Evolutionary conservation across 2,888 invertebrate species (phyloP), one percentile per base, ranked within the genome.

Genomic region (Dichetophora obliterata): DNA sequence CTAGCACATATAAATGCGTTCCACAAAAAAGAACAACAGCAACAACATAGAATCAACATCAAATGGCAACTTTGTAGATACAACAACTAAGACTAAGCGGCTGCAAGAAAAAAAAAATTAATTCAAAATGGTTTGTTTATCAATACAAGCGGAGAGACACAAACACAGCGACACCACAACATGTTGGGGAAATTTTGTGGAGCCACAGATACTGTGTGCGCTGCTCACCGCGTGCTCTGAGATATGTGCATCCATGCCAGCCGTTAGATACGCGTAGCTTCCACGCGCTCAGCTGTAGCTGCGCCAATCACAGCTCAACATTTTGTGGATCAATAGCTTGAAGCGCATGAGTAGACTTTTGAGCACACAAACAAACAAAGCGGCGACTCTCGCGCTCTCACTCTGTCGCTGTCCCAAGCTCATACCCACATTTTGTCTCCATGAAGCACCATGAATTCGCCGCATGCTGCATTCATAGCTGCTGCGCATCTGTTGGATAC

Each of bases 61-160:
- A 65, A 65, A 74, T 61, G 9, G 72, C 22, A 72, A 72, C 72
- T 72, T 72, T 48, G 72, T 61, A 72, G 72, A 72, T 61, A 61
- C 72, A 59, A 59, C 27, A 61, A 43, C 48, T 43, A 6, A 24
- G 61, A 43, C 27, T 24, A 16, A 24, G 61, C 61, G 52, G 16
- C 8, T 14, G 43, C 34, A 22, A 16, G n/a, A 22, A 22, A 37
- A 69, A 34, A 54, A 37, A 66, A 75, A 69, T 50, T 24, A 69
- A 75, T 75, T 61, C 75, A 75, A 75, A 75, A 75, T 75, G 75
- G 75, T 75, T 75, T 75, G 68, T 75, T 69, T 74, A 66, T 65
- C 27, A 74, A 72, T 43, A 52, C 52, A 43, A 37, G 24, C 59
- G n/a, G 4, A 61, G 5, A 61, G 48, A 50, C 8, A 34, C 24